Conservation (phyloP, 1,140 invertebrate species). For the Agraylea sexmaculata region DNA sequence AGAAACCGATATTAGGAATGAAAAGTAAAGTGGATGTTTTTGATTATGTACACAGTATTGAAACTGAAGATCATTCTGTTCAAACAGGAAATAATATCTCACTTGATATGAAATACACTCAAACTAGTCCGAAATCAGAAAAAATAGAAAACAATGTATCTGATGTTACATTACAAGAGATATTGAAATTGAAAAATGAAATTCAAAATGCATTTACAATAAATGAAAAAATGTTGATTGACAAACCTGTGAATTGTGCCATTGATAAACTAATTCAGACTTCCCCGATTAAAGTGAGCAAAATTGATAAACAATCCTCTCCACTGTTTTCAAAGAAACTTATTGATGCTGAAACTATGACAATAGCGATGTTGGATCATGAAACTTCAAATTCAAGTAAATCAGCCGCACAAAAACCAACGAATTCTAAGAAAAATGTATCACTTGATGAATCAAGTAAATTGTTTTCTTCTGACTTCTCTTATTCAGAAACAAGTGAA, state of each 20-base stretch:
- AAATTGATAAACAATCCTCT: not conserved
- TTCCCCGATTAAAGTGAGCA: not conserved
- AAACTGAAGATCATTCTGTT: slow-evolving; percentile 31
- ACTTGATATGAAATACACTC: slow-evolving; percentile 14
- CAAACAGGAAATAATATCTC: slow-evolving; percentile 24
- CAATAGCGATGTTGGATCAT: no score
- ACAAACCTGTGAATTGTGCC: not conserved
- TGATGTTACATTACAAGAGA: slow-evolving; percentile 10
- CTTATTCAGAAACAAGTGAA: slow-evolving; percentile 32
- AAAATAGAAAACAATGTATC: slow-evolving; percentile 7
- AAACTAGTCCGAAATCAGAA: slow-evolving; percentile 9
- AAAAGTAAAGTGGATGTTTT: slow-evolving; percentile 34
- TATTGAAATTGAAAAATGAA: slow-evolving; percentile 10
- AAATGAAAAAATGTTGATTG: not conserved
- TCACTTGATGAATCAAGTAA: no score
- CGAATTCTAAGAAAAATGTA: no score
- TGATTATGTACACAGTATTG: slow-evolving; percentile 33
- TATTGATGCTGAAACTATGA: slow-evolving; percentile 10
- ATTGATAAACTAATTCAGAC: slow-evolving; percentile 18
- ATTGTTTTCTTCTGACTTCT: slow-evolving; percentile 35
- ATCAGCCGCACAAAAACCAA: no score
- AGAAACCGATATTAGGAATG: slow-evolving; percentile 24
- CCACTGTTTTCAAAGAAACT: slow-evolving; percentile 5
- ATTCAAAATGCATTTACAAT: not conserved
- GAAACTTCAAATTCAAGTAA: no score